Evolutionary conservation across 2,888 invertebrate species (phyloP), one percentile per base, ranked within the genome.

Genomic region (Neoaliturus tenellus): DNA sequence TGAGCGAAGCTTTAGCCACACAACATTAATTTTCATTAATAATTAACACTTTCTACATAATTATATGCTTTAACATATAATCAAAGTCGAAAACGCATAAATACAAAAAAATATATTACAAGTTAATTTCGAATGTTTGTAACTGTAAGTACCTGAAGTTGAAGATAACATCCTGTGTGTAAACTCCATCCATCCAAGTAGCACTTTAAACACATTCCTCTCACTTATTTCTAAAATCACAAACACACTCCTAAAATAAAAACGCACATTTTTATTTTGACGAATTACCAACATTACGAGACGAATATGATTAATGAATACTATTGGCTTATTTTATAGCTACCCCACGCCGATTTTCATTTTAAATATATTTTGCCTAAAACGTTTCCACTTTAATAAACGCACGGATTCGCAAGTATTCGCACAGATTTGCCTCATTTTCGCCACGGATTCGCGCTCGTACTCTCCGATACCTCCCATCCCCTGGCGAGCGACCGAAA

Each of bases 171-270:
- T 51, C 51, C 51, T 20, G 20, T 0, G 14, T 23, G 23, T 4
- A 20, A 51, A 23, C 6, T 14, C 51, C 20, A 51, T 51, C 14
- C 62, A 62, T 62, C 1, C 10, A 28, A 25, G 62, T 28, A 62
- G 62, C 62, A 62, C 17, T 62, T 62, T 4, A 62, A 28, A 31
- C 62, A 62, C 62, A 62, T 62, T 62, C 31, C 55, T 55, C 25
- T 28, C 28, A 14, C 62, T 14, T 14, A 31, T n/a, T n/a, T n/a
- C n/a, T n/a, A n/a, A n/a, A n/a, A n/a, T n/a, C n/a, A 62, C 12
- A 62, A 55, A 28, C 62, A 62, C 28, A 5, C 8, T 20, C 55
- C 20, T 3, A 55, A 14, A 23, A 20, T 23, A 2, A 25, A 62
- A 62, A 17, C 62, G 31, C 62, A 62, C 8, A 14, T 62, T 62